Conservation (phyloP, 2,888 invertebrate species). For the Cylloceria caligata region DNA sequence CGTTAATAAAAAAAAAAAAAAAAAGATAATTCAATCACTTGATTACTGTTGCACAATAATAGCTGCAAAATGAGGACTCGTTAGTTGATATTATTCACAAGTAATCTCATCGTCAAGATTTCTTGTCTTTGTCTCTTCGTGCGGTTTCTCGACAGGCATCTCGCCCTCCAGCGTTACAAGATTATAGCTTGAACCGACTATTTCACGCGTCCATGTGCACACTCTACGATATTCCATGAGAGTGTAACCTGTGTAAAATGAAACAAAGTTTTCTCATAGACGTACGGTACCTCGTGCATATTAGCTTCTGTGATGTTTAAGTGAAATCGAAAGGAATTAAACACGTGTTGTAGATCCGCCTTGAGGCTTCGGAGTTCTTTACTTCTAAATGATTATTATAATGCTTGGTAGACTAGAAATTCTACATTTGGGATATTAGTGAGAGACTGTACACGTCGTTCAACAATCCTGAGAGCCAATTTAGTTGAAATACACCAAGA, state of each 20-base stretch:
- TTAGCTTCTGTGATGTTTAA: constrained; percentile 29
- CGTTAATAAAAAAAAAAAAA: neutral
- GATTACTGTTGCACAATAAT: neutral
- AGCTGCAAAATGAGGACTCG: neutral
- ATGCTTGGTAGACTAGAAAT: neutral
- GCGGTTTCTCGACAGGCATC: constrained; percentile 35
- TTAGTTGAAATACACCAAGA: neutral
- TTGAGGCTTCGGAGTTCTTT: constrained; percentile 5
- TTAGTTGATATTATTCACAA: constrained; percentile 18
- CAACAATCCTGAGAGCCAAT: no score
- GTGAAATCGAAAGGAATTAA: constrained; percentile 27
- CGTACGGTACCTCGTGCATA: constrained; percentile 9
- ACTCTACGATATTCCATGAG: constrained; percentile 34
- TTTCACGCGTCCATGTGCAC: constrained; percentile 46
- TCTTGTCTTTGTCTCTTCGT: constrained; percentile 54
- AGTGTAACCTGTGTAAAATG: constrained; percentile 54
- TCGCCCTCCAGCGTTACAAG: constrained; percentile 33
- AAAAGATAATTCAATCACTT: constrained; percentile 10
- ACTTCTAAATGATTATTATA: neutral
- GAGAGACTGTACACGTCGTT: no score
- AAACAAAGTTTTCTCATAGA: constrained; percentile 42
- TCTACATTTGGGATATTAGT: no score
- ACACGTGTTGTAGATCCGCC: constrained; percentile 30
- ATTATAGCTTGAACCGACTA: constrained; percentile 29
- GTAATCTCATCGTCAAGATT: constrained; percentile 47